Evolutionary conservation across 2,113 vertebrate genomes (phyloP), one percentile per base, ranked within the genome.

Genomic region (Semicossyphus pulcher): DNA sequence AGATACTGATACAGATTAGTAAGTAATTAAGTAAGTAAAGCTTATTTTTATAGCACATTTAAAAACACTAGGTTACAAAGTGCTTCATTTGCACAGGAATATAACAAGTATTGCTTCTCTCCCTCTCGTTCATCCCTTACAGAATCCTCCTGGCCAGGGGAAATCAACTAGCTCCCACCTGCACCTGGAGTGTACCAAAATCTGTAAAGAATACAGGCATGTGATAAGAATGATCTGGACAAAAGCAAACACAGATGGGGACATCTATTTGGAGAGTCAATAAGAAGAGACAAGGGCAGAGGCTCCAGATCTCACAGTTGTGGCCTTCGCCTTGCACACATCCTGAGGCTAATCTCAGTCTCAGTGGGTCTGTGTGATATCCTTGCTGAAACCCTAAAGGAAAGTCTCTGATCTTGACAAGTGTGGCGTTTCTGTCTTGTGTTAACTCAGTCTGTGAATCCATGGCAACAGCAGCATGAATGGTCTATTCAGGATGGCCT

Each of bases 401-500:
- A 69, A 51, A 61, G 58, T 59, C 81, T 86, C 84, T 87, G 71
- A 85, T 78, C 56, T 16, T 67, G 72, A 73, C 77, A 86, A 80
- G 86, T 86, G 76, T 88, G 75, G 83, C 34, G 61, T 54, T 63
- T 73, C 65, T 76, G 80, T 84, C 77, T 77, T 72, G 59, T 32
- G 62, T 83, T 81, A 79, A 72, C 62, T 75, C 5, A 2, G 36
- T 26, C 76, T 54, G 71, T 51, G 86, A 72, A 75, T 79, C 88
- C 89, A 92, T 85, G 69, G 79, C 68, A 85, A 83, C 69, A 25
- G 63, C 36, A 36, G 61, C 41, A 42, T 79, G 52, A 65, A 79
- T 70, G 54, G 52, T 68, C 42, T 71, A 71, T 80, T 87, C 42
- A 68, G 57, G 51, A 37, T 32, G 36, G 36, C 69, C 64, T 53